Evolutionary conservation across 1,140 invertebrate genomes (phyloP).

Genomic region (Potamilus streckersoni): DNA sequence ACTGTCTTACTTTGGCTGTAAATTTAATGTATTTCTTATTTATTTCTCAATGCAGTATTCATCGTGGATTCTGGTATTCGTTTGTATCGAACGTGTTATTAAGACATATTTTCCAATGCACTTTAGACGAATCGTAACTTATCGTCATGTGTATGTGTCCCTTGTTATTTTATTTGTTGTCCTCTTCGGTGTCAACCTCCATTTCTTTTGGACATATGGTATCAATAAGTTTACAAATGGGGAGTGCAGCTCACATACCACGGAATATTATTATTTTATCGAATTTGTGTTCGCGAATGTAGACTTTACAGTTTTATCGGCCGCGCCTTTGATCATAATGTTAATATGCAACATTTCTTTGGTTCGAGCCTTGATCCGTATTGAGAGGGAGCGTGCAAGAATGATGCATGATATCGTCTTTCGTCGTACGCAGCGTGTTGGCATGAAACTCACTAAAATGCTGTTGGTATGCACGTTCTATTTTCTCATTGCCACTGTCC

Average conservation of each 20-base stretch:
- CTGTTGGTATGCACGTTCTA: conserved; percentile 42
- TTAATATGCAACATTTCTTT: conserved; percentile 39
- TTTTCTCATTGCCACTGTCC: conserved; percentile 51
- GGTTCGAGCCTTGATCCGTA: conserved; percentile 18
- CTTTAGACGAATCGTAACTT: conserved; percentile 34
- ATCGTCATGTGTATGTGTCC: conserved; percentile 10
- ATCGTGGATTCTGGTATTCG: conserved; percentile 56
- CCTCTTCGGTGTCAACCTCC: conserved; percentile 33
- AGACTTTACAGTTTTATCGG: conserved; percentile 39
- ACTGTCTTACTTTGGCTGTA: conserved; percentile 35
- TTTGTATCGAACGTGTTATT: conserved; percentile 47
- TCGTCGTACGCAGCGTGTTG: conserved; percentile 12
- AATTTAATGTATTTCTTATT: conserved; percentile 46
- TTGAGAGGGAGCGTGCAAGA: conserved; percentile 5
- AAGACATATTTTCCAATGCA: conserved; percentile 42
- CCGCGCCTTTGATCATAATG: conserved; percentile 42
- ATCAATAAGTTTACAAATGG: conserved; percentile 15
- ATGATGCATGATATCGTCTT: conserved; percentile 15
- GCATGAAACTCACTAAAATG: conserved; percentile 42
- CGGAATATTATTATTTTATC: conserved; percentile 34
- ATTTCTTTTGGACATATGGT: conserved; percentile 51
- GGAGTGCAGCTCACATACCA: conserved; percentile 17
- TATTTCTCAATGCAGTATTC: conserved; percentile 52
- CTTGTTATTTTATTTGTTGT: conserved; percentile 34
- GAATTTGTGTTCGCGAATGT: conserved; percentile 44